A percentile compares a stretch with the other conserved stretches of the same genome.
Evolutionary conservation across 2,888 invertebrate species (phyloP).

Genomic region (Eulithis testata): DNA sequence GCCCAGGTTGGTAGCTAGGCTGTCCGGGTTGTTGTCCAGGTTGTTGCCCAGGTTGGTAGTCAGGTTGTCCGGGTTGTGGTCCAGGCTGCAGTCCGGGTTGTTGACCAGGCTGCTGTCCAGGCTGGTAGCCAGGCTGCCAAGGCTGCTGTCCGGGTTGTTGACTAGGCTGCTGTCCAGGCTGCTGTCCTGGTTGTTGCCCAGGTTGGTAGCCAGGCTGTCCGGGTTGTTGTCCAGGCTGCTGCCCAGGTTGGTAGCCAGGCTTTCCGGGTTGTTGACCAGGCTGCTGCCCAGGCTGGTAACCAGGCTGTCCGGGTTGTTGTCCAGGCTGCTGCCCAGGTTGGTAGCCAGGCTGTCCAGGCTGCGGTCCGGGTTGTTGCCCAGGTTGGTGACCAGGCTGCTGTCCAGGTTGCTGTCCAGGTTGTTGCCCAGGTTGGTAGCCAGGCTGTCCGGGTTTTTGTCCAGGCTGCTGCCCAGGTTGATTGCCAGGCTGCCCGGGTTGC

Average conservation of each 20-base stretch:
- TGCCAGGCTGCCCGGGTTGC: neutral
- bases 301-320: neutral
- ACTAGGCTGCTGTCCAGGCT: constrained; percentile 42
- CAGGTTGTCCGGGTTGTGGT: neutral
- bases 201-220: constrained; percentile 27
- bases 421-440: neutral
- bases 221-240: neutral
- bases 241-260: neutral
- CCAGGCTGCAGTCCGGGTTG: neutral
- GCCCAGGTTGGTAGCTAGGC: neutral
- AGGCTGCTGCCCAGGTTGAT: neutral
- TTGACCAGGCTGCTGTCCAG: constrained; percentile 28
- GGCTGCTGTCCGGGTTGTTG: constrained; percentile 23
- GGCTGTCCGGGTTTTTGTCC: neutral
- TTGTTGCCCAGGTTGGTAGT: neutral
- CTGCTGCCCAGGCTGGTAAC: neutral
- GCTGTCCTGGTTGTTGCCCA: constrained; percentile 46
- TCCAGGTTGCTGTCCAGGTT: neutral
- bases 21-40: neutral
- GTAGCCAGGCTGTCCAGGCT: neutral
- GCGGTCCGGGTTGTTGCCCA: neutral
- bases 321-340: neutral
- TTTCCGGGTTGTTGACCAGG: neutral
- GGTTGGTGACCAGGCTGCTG: neutral
- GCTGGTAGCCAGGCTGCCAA: constrained; percentile 46